Conservation (phyloP, 2,113 vertebrate species). For the Cnemophilus loriae region DNA sequence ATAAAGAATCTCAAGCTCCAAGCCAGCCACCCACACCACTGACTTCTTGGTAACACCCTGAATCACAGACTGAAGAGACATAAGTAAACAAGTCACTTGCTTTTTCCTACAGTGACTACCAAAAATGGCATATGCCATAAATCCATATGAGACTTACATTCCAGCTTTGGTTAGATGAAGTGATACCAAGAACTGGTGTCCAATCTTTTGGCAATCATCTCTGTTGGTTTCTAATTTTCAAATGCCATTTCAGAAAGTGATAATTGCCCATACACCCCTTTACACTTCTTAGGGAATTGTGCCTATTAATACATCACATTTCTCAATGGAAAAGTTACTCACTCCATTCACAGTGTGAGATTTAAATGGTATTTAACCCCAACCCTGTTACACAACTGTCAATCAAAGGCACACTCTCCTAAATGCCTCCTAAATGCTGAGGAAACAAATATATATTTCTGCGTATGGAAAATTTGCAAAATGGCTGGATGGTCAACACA, state of each 20-base stretch:
- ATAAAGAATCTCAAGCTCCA: neutral
- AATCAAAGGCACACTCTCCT: neutral
- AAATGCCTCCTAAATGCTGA: neutral
- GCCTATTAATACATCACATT: neutral
- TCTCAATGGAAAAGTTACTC: neutral
- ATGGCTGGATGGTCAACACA: neutral
- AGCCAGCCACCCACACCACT: neutral
- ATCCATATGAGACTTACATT: neutral
- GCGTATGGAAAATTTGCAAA: neutral
- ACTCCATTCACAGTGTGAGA: neutral
- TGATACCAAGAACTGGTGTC: neutral
- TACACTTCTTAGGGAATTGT: neutral
- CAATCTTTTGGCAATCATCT: neutral
- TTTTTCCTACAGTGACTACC: neutral
- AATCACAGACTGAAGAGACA: neutral
- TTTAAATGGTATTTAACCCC: neutral
- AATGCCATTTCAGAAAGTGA: neutral
- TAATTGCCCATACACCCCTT: neutral
- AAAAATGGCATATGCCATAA: neutral
- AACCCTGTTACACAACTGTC: neutral
- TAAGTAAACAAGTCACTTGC: neutral
- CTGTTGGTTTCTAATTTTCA: neutral
- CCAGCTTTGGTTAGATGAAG: neutral
- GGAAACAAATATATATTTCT: neutral
- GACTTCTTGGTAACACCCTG: neutral